Evolutionary conservation across 2,888 invertebrate genomes (phyloP), one percentile per base, ranked within the genome.

Genomic region (Parnassius apollo): DNA sequence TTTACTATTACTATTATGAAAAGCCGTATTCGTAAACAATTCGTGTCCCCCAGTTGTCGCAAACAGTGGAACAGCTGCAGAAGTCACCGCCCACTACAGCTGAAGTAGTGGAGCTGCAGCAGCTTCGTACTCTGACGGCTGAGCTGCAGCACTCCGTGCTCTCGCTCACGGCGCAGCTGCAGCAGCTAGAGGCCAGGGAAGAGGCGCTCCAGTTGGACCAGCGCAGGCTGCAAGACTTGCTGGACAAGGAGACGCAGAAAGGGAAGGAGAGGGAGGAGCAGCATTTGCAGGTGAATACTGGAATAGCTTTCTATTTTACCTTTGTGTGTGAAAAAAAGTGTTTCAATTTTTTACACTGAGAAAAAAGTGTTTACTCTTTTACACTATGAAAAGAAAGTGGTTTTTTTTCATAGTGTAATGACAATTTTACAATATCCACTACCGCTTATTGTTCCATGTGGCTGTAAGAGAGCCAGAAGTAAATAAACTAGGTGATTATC

Each of bases 141-240:
- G 94, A 94, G 65, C 94, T 94, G 70, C 94, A 94, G 73, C 86
- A 90, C 1, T 86, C 93, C 0, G 85, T 95, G 3, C 89, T 93
- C 68, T 83, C 91, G 0, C 86, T 94, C 50, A 86, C 85, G 0
- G 70, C 87, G 1, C 93, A 94, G 72, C 88, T 94, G 57, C 94
- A 91, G 66, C 71, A 75, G 10, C 82, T 85, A 52, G 89, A 91
- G 72, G 88, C 90, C 0, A 82, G 90, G 9, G 94, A 94, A 66
- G 92, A 93, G 53, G 90, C 91, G 1, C 68, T 92, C 49, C 87
- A 90, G 62, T 70, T 89, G 1, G 91, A 91, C 52, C 79, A 83
- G 0, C 85, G 91, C 51, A 75, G 91, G 13, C 77, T 93, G 59
- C 88, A 89, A 68, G 88, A 90, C 9, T 74, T 93, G 48, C 70